Percentiles rank a stretch among this genome's conserved stretches.
These are phyloP conservation scores for Gavia stellata DNA, from an alignment of 2,113 vertebrate species.

Conservation along the genomic window DNA sequence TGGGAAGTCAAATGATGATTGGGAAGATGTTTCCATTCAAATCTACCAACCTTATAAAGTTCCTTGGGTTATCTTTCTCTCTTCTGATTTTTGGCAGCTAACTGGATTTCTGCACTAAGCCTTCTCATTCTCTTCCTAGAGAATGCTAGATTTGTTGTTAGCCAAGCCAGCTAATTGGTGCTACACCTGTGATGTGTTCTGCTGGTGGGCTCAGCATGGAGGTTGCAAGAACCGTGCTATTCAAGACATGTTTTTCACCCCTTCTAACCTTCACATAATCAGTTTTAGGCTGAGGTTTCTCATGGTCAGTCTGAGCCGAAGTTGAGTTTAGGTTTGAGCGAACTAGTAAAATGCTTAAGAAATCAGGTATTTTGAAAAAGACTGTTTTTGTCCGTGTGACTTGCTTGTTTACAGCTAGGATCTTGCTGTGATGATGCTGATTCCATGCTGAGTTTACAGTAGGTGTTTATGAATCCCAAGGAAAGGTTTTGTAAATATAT, in stretches of 20 bases:
- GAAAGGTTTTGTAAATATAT: background rate
- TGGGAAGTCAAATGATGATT: background rate
- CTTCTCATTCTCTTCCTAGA: background rate
- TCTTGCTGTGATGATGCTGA: background rate
- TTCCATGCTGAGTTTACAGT: background rate
- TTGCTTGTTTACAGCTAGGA: background rate
- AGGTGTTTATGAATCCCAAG: background rate
- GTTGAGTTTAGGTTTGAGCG: background rate
- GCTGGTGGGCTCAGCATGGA: background rate
- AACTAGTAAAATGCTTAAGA: background rate
- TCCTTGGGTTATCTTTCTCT: background rate
- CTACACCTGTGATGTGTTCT: background rate
- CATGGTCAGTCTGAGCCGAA: background rate
- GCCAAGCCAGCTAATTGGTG: background rate
- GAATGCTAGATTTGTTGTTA: background rate
- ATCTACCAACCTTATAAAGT: background rate
- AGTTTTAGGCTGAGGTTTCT: background rate
- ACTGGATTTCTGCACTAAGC: background rate
- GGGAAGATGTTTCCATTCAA: background rate
- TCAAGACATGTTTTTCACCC: background rate
- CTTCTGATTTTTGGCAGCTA: background rate
- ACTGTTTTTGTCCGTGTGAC: background rate
- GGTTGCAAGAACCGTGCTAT: background rate
- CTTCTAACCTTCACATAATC: background rate
- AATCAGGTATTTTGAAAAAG: background rate